phyloP scores from a whole-genome alignment of 2,113 vertebrate genomes.

The Budorcas taxicolor region DNA sequence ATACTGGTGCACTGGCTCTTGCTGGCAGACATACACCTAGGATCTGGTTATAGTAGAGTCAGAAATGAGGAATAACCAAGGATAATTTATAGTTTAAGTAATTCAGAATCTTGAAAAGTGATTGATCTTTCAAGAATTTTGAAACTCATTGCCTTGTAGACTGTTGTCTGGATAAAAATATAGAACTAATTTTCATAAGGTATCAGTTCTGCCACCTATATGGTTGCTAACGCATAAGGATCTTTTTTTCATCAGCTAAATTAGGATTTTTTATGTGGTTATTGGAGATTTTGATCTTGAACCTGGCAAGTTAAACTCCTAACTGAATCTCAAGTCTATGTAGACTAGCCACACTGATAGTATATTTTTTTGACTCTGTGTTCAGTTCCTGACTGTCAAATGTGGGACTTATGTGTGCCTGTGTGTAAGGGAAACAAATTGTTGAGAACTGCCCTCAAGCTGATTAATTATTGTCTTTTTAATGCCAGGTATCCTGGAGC shows the following conservation, averaged over 20 bases:
- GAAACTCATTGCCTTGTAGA: background rate
- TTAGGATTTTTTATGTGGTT: background rate
- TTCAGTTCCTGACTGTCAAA: background rate
- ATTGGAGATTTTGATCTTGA: background rate
- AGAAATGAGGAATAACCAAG: background rate
- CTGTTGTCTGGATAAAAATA: background rate
- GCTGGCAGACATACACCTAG: background rate
- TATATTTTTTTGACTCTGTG: background rate
- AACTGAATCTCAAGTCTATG: background rate
- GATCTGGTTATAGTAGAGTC: background rate
- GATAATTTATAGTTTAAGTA: background rate
- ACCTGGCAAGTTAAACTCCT: background rate
- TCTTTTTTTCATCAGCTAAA: background rate
- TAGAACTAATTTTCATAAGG: background rate
- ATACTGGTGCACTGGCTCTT: background rate
- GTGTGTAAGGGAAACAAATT: background rate
- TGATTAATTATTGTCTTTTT: background rate
- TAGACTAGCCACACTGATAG: background rate
- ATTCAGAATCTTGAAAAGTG: background rate
- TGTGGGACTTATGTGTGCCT: background rate
- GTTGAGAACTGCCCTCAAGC: background rate
- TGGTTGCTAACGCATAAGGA: background rate
- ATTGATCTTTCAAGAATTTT: background rate
- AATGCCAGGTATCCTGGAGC: background rate
- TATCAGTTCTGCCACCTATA: background rate